Base-by-base conservation (phyloP, 2,113 vertebrate species). In the Seriola aureovittata region DNA sequence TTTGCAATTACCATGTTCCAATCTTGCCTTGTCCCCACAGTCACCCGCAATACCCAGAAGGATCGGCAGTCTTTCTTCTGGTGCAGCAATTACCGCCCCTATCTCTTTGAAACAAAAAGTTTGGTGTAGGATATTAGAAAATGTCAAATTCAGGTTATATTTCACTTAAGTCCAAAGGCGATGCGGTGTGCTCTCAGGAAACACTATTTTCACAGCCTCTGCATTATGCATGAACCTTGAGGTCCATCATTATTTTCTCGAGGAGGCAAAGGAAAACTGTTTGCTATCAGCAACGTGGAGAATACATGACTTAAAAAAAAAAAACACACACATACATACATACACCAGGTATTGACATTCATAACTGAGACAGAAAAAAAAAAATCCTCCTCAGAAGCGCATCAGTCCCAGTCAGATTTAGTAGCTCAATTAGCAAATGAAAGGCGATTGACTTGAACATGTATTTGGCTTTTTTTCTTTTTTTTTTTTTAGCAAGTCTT, bases 81-180 rank as follows among this genome's bases (percentile, higher is more conserved):
- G 88, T 93, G 89, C 87, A 92, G 92, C 94, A 96, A 96, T 96
- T 95, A 96, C 94, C 82, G 80, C 91, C 92, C 87, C 91, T 94
- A 92, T 93, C 93, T 94, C 91, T 93, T 88, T 93, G 93, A 95
- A 95, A 95, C 94, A 94, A 95, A 94, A 95, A 93, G 91, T 94
- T 94, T 92, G 91, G 93, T 94, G 91, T 88, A 93, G 92, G 93
- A 94, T 95, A 95, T 95, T 95, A 94, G 93, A 93, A 95, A 94
- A 95, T 96, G 94, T 95, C 95, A 95, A 96, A 95, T 93, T 94
- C 93, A 95, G 93, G 94, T 94, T 95, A 93, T 92, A 94, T 94
- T 94, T 95, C 92, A 93, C 93, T 93, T 94, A 94, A 93, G 88
- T 94, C 93, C 88, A 92, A 91, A 94, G 92, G 92, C 90, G 67